Base-by-base conservation (phyloP, 2,797 vertebrate species). In the Karalla daura region DNA sequence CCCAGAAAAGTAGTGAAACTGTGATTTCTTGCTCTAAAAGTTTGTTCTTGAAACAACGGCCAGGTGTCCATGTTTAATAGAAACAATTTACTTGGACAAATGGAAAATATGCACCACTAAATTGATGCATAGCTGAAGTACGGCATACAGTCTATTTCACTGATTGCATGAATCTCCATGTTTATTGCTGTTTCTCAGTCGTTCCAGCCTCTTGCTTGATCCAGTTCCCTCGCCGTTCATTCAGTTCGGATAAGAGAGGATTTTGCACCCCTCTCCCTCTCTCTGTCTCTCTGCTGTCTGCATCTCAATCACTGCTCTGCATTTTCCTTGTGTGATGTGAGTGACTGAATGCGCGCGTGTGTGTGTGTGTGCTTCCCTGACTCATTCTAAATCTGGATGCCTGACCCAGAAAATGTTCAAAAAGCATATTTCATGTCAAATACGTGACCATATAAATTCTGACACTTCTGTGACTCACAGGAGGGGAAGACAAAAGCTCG, bases 391-490 rank as follows among this genome's bases (percentile, higher is more conserved):
- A 78, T 84, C 70, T 33, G 59, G 63, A 78, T 74, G 49, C 53
- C 52, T 83, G 75, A 87, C 78, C 76, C 74, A 87, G 67, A 87
- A 83, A 86, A 65, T 45, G 35, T 45, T 39, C 52, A 69, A 30
- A 59, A 73, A 61, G 43, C 30, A 45, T 47, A 54, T 77, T 56
- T 70, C 51, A 62, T 76, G 45, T 47, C 3, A 3, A n/a, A n/a
- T n/a, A n/a, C n/a, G n/a, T 7, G 28, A 64, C 74, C 50, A 27
- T 33, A 39, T 28, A 21, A 32, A 23, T 53, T 72, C 20, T 39
- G 36, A 44, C 52, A 30, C 8, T 30, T 13, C 1, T 36, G 14
- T 18, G 20, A 47, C 10, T 27, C 25, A 17, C 6, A 5, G 5
- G 24, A 8, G 20, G 2, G 17, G 21, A 11, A 24, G 14, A 61